These are phyloP conservation scores for Dascillus cervinus DNA, from an alignment of 2,888 invertebrate genomes.

Conservation along the genomic window DNA sequence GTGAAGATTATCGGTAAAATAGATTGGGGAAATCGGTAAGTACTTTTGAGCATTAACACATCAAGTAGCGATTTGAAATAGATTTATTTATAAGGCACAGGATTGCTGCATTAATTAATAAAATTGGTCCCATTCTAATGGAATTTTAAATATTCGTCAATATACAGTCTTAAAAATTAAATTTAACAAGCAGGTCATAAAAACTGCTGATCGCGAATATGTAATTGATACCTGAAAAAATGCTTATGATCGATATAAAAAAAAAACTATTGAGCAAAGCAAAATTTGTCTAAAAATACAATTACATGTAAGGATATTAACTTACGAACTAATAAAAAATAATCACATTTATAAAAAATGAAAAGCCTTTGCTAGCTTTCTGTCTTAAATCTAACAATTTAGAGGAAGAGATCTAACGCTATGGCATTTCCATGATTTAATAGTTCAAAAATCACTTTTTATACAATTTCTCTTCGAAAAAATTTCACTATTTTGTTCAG, in stretches of 20 bases:
- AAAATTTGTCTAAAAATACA: constrained; percentile 6
- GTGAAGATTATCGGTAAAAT: constrained; percentile 84
- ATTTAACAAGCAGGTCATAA: constrained; percentile 7
- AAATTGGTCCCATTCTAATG: not conserved
- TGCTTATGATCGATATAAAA: too few relatives aligned
- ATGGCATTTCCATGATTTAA: constrained; percentile 14
- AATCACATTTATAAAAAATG: not conserved
- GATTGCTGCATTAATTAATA: not conserved
- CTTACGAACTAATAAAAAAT: not conserved
- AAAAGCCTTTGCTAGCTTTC: not conserved
- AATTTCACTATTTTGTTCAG: too few relatives aligned
- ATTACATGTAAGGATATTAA: too few relatives aligned
- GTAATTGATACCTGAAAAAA: constrained; percentile 1
- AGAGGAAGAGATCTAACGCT: constrained; percentile 12
- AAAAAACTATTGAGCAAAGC: constrained; percentile 14
- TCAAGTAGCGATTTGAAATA: too few relatives aligned
- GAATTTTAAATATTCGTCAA: constrained; percentile 1
- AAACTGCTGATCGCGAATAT: constrained; percentile 4
- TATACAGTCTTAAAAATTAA: constrained; percentile 11
- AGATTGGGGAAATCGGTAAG: constrained; percentile 95
- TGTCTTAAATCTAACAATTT: not conserved
- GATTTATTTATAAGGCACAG: constrained; percentile 9
- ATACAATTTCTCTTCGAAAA: too few relatives aligned
- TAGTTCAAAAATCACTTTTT: too few relatives aligned
- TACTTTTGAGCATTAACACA: too few relatives aligned